phyloP scores from a whole-genome alignment of 2,888 invertebrate species.

The Hoplodrina ambigua region DNA sequence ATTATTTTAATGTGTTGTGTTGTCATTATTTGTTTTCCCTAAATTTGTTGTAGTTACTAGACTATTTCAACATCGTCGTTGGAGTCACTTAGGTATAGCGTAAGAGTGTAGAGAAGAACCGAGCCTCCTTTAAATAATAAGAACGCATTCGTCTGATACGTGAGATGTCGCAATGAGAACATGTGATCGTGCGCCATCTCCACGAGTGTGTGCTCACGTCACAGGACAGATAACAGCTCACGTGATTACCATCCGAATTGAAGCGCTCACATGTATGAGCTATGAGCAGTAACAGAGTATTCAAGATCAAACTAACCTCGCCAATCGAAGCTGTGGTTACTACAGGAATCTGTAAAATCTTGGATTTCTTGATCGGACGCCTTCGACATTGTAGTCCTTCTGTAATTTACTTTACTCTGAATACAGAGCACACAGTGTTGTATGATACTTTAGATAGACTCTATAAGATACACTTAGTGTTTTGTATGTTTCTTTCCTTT shows the following conservation, averaged over 20 bases:
- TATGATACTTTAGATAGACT: no score
- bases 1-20: no score
- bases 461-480: no score
- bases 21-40: no score
- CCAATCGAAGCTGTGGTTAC: background rate
- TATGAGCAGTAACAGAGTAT: background rate
- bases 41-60: no score
- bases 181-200: no score
- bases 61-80: no score
- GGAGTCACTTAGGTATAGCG: no score
- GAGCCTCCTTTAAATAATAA: background rate
- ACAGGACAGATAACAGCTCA: conserved; percentile 48
- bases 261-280: conserved; percentile 13
- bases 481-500: no score
- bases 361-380: background rate
- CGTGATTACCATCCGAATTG: conserved; percentile 74
- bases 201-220: no score
- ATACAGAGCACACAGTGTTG: background rate
- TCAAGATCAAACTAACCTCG: background rate
- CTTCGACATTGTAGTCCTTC: background rate
- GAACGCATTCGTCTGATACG: background rate
- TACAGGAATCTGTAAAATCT: background rate
- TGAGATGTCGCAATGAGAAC: background rate
- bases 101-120: no score
- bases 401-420: background rate